Evolutionary conservation across 2,113 vertebrate genomes (phyloP), one percentile per base, ranked within the genome.

Genomic region (Aleadryas rufinucha): DNA sequence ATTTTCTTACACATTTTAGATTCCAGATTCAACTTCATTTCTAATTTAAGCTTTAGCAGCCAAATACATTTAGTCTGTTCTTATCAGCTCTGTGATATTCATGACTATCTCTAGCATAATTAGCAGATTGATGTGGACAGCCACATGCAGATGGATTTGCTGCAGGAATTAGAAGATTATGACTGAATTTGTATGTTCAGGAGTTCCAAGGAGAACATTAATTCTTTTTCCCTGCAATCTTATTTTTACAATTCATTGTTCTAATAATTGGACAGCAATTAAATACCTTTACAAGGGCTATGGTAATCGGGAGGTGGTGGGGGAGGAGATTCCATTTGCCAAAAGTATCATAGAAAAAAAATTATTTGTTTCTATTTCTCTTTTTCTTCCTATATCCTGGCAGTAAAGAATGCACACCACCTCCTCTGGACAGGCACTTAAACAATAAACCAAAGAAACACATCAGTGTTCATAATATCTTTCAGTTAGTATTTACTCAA

Each of bases 231-330:
- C 35, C 22, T 11, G 2, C 9, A 87, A 76, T 37, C 39, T 70
- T 39, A 28, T n/a, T 87, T 75, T 68, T 64, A 76, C 3, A 20
- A 68, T 42, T 60, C 41, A 18, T 74, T 63, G 16, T 49, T 78
- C 24, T 47, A 45, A 56, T 26, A 60, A 81, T 35, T 72, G 16
- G 33, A 68, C 24, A 52, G 30, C 33, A 88, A 28, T 39, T 63
- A 49, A 84, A 71, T 13, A 87, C 13, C 13, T 59, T 50, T 50
- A 80, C 13, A 89, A 87, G 9, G 9, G 10, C 13, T 16, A 21
- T 8, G 6, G 11, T 78, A 86, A 61, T 26, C 21, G 12, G 1
- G 5, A 4, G 2, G 9, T 9, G 0, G 15, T 27, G 7, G 10
- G 5, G 1, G 8, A 59, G 3, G 4, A 42, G 11, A 16, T 26